Evolutionary conservation across 2,797 vertebrate species (phyloP).

Genomic region (Hydrocynus forskahlii): DNA sequence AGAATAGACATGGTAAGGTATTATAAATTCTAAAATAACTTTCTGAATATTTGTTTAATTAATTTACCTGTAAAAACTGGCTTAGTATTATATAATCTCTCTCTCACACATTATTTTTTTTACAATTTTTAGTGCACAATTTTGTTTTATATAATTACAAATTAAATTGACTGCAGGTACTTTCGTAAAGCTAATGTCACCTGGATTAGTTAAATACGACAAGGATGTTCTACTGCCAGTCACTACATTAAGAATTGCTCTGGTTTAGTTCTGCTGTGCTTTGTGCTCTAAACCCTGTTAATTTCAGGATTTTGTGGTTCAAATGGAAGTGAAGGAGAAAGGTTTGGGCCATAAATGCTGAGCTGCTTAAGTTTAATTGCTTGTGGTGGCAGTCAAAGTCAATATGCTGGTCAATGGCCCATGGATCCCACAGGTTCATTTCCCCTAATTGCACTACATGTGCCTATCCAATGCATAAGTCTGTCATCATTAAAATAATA

Average conservation of each 20-base stretch:
- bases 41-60: too few relatives aligned
- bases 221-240: neutral
- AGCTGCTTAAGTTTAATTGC: slow-evolving; percentile 81
- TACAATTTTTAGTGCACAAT: too few relatives aligned
- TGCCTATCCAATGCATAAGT: slow-evolving; percentile 74
- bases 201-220: neutral
- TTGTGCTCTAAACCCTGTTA: neutral
- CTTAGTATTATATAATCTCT: too few relatives aligned
- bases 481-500: slow-evolving; percentile 80
- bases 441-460: slow-evolving; percentile 82
- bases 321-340: slow-evolving; percentile 57
- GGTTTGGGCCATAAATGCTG: slow-evolving; percentile 68
- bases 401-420: slow-evolving; percentile 83
- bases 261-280: neutral
- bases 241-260: neutral
- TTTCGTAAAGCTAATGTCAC: neutral
- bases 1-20: too few relatives aligned
- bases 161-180: neutral
- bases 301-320: slow-evolving; percentile 35
- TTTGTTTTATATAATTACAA: neutral
- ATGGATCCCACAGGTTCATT: slow-evolving; percentile 79
- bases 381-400: slow-evolving; percentile 82
- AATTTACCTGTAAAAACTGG: too few relatives aligned
- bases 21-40: too few relatives aligned
- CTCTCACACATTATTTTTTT: too few relatives aligned